Conservation (phyloP, 2,113 vertebrate genomes). For the Progne subis region DNA sequence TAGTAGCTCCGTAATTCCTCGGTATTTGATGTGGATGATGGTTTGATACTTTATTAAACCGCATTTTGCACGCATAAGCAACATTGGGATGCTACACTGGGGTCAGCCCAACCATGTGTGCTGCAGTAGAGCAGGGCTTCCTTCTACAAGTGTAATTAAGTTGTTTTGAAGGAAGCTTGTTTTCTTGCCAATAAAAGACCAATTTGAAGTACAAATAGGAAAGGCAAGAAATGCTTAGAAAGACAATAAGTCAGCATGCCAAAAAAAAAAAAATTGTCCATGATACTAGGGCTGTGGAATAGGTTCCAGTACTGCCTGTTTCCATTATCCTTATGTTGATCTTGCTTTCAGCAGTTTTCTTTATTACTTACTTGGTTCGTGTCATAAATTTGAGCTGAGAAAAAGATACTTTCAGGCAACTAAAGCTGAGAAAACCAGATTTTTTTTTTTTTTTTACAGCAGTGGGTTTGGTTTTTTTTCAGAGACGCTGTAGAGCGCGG, state of each 20-base stretch:
- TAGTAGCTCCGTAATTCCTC: background rate
- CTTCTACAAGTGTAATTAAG: conserved; percentile 35
- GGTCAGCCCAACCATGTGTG: conserved; percentile 52
- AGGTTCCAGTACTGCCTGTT: background rate
- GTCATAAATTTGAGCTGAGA: background rate
- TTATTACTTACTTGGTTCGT: background rate
- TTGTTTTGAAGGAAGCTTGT: conserved; percentile 35
- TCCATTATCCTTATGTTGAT: conserved; percentile 9
- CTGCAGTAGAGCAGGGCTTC: conserved; percentile 4
- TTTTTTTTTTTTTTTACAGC: background rate
- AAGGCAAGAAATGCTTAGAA: conserved; percentile 31
- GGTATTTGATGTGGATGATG: background rate
- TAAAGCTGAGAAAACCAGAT: background rate
- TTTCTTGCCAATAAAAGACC: conserved; percentile 28
- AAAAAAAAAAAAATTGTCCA: background rate
- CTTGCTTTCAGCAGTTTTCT: conserved; percentile 21
- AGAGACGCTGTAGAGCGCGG: background rate
- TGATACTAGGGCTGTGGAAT: background rate
- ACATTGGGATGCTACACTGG: conserved; percentile 24
- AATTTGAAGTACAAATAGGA: conserved; percentile 29
- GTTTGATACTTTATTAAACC: conserved; percentile 44
- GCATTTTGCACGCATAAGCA: conserved; percentile 43
- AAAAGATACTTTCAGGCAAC: background rate
- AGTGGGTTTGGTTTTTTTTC: background rate
- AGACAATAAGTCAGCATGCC: background rate